phyloP scores from a whole-genome alignment of 2,797 vertebrate species.

The Nyctalus aviator region DNA sequence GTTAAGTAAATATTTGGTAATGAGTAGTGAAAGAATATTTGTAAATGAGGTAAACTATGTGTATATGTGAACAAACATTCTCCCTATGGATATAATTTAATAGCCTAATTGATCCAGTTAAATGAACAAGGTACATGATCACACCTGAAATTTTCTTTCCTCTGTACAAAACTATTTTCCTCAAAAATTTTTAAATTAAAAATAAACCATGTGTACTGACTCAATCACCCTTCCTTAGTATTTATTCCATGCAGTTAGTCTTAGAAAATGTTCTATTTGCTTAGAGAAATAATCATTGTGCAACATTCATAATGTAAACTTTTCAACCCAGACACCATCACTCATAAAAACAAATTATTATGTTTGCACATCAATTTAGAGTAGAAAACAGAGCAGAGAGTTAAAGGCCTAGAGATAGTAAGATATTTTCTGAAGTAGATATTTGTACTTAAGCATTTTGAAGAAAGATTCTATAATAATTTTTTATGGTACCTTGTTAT shows the following conservation, averaged over 20 bases:
- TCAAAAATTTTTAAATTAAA: neutral
- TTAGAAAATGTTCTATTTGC: neutral
- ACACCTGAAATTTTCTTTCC: slow-evolving; percentile 9
- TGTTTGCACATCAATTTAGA: neutral
- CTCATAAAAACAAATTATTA: slow-evolving; percentile 44
- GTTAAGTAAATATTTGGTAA: neutral
- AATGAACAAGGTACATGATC: neutral
- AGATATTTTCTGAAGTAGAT: neutral
- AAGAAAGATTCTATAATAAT: neutral
- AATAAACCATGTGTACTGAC: neutral
- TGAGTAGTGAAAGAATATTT: slow-evolving; percentile 14
- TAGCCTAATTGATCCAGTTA: rapidly evolving
- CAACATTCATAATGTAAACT: neutral
- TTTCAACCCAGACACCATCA: neutral
- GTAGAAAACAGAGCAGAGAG: neutral
- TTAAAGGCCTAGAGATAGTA: neutral
- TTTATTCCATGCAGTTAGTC: neutral
- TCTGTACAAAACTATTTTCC: neutral
- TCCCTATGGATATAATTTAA: slow-evolving; percentile 31
- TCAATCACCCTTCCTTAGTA: neutral
- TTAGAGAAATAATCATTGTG: slow-evolving; percentile 1
- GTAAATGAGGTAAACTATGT: neutral
- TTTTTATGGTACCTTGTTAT: slow-evolving; percentile 9
- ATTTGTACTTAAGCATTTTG: neutral
- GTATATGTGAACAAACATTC: neutral